Base-by-base conservation (phyloP, 2,797 vertebrate species). In the Smutsia temminckii region DNA sequence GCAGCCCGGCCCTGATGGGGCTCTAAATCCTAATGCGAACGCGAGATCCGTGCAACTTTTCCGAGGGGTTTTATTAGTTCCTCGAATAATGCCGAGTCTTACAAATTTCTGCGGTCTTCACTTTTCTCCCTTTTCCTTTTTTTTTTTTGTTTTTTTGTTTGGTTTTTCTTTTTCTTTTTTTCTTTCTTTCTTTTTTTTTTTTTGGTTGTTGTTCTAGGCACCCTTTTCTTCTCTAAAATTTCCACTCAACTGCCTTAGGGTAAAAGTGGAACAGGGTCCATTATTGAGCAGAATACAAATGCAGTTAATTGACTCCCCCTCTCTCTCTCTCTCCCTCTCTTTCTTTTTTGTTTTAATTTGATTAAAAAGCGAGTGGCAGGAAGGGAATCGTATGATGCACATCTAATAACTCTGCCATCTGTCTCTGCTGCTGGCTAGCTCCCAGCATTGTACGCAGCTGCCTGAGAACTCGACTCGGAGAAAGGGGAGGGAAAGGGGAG, bases 361-460 rank as follows among this genome's bases (percentile, higher is more conserved):
- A 99, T 99, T 99, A 99, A 99, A 99, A 99, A 99, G 99, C 98
- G 99, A 99, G 99, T 99, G 99, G 99, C 99, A 99, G 99, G 99
- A 99, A 99, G 99, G 99, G 99, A 99, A 99, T 99, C 99, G 99
- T 98, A 99, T 99, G 99, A 99, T 99, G 99, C 99, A 99, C 99
- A 99, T 99, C 99, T 99, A 99, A 99, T 99, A 99, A 99, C 99
- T 99, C 98, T 98, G 99, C 99, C 99, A 99, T 99, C 99, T 99
- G 99, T 99, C 99, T 99, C 98, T 98, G 98, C 99, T 98, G 98
- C 99, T 99, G 99, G 99, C 99, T 98, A 98, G 98, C 99, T 99
- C 99, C 99, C 99, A 99, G 99, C 99, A 99, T 99, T 99, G 99
- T 99, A 99, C 99, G 98, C 98, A 98, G 98, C 98, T 98, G 98